Evolutionary conservation across 2,888 invertebrate genomes (phyloP).

Genomic region (Diabrotica balteata): DNA sequence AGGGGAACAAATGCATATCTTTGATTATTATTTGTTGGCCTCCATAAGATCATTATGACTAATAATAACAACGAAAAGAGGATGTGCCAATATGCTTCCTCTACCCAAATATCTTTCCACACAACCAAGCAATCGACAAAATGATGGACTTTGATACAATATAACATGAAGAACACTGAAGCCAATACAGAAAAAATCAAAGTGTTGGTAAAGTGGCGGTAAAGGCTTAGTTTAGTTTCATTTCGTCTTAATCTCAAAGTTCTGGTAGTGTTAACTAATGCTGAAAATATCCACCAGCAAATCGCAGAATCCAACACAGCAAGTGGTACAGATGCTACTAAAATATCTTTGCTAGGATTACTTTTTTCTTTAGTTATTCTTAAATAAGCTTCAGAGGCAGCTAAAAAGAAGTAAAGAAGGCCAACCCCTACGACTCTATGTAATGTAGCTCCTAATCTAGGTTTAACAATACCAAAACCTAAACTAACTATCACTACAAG

Average conservation of each 20-base stretch:
- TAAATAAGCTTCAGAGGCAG: constrained; percentile 86
- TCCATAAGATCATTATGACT: constrained; percentile 94
- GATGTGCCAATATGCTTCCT: constrained; percentile 95
- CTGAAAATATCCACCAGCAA: constrained; percentile 94
- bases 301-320: constrained; percentile 86
- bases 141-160: constrained; percentile 84
- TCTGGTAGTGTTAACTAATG: constrained; percentile 87
- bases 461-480: constrained; percentile 96
- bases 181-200: constrained; percentile 89
- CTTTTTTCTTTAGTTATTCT: constrained; percentile 72
- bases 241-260: constrained; percentile 88
- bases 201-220: constrained; percentile 93
- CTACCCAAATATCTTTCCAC: constrained; percentile 93
- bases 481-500: constrained; percentile 93
- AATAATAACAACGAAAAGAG: constrained; percentile 86
- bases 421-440: constrained; percentile 89
- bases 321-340: constrained; percentile 85
- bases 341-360: constrained; percentile 66
- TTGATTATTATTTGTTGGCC: constrained; percentile 95
- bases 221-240: constrained; percentile 86
- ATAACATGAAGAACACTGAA: constrained; percentile 91
- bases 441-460: constrained; percentile 85
- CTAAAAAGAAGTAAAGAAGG: constrained; percentile 81
- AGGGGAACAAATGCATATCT: constrained; percentile 93
- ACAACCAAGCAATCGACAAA: constrained; percentile 79